Percentiles rank a stretch among this genome's conserved stretches.
Evolutionary conservation across 2,888 invertebrate genomes (phyloP).

Genomic region (Drosophila histrio): DNA sequence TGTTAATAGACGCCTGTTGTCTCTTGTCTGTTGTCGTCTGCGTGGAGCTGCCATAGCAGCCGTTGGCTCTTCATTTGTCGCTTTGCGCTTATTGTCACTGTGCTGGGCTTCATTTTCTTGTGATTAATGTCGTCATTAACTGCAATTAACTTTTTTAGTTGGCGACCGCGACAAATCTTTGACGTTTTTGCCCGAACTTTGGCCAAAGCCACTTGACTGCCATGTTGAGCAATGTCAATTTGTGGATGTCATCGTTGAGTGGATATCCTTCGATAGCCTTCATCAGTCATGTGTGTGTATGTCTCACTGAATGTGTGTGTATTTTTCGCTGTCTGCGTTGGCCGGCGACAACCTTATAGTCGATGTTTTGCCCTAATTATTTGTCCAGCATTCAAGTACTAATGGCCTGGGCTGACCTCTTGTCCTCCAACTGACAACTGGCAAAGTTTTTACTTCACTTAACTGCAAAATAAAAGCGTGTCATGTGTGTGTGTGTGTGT

Average conservation of each 20-base stretch:
- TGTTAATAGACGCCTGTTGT: slow-evolving; percentile 74
- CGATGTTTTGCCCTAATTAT: slow-evolving; percentile 69
- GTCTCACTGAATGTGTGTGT: slow-evolving; percentile 5
- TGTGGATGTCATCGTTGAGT: slow-evolving; percentile 61
- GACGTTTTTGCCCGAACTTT: slow-evolving; percentile 60
- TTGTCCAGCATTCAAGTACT: slow-evolving; percentile 69
- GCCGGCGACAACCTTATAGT: slow-evolving; percentile 47
- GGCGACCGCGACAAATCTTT: slow-evolving; percentile 72
- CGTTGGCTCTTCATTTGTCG: slow-evolving; percentile 71
- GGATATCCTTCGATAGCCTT: slow-evolving; percentile 58
- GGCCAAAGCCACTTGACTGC: slow-evolving; percentile 66
- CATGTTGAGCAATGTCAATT: slow-evolving; percentile 75
- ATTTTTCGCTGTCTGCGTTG: slow-evolving; percentile 7
- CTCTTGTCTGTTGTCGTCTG: slow-evolving; percentile 17
- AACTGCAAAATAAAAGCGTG: slow-evolving; percentile 63
- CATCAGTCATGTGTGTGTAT: slow-evolving; percentile 66
- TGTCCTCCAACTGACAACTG: slow-evolving; percentile 14
- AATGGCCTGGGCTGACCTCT: slow-evolving; percentile 71
- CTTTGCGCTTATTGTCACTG: slow-evolving; percentile 76
- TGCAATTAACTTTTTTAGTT: slow-evolving; percentile 82
- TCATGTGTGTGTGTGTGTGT: slow-evolving; percentile 49
- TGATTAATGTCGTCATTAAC: slow-evolving; percentile 84
- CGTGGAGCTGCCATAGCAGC: slow-evolving; percentile 14
- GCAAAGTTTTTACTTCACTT: slow-evolving; percentile 34
- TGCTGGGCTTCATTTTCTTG: slow-evolving; percentile 80